Conservation (phyloP, 2,888 invertebrate species). For the Calephelis perditalis region DNA sequence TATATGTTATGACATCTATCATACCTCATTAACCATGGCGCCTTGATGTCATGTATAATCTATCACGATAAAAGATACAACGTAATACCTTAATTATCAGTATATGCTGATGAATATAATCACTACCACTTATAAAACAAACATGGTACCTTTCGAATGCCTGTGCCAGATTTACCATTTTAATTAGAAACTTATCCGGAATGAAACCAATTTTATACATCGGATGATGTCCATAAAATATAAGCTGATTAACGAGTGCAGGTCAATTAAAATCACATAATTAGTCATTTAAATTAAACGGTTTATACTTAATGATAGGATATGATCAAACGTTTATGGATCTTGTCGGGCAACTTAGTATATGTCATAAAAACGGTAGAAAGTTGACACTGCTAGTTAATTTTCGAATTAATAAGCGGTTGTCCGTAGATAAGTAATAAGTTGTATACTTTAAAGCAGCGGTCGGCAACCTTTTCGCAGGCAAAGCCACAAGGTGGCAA, state of each 20-base stretch:
- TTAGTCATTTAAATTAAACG: conserved; percentile 20
- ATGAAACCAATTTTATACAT: conserved; percentile 15
- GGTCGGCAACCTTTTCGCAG: no score
- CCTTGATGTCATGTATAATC: conserved; percentile 1
- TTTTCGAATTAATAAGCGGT: not conserved
- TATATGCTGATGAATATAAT: not conserved
- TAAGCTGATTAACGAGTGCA: conserved; percentile 19
- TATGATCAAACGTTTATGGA: conserved; percentile 13
- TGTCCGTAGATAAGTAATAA: not conserved
- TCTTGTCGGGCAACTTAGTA: not conserved
- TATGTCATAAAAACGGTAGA: conserved; percentile 2
- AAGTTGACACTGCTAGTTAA: no score
- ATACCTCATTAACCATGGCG: not conserved
- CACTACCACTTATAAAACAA: not conserved
- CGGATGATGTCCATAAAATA: conserved; percentile 23
- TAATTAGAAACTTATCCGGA: conserved; percentile 8
- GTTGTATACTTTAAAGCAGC: not conserved
- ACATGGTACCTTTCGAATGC: conserved; percentile 6
- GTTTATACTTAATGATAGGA: conserved; percentile 19
- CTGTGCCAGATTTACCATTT: conserved; percentile 9
- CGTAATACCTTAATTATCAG: not conserved
- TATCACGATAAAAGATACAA: not conserved
- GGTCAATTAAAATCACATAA: conserved; percentile 20
- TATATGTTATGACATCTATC: no score
- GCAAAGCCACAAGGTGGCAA: no score